Evolutionary conservation across 2,113 vertebrate genomes (phyloP), one percentile per base, ranked within the genome.

Genomic region (Hippocampus mohnikei): DNA sequence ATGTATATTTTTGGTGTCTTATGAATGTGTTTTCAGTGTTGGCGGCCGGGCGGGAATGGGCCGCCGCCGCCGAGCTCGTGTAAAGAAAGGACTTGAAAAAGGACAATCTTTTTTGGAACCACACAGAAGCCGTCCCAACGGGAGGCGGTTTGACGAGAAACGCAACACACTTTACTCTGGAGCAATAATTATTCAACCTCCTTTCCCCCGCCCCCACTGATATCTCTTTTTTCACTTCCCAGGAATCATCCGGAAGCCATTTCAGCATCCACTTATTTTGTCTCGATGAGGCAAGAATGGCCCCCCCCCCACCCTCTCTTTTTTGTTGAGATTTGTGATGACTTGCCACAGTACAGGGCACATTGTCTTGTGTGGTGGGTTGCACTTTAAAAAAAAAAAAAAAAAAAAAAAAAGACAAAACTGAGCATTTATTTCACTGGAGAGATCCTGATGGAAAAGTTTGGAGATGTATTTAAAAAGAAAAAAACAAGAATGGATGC

Each of bases 21-120:
- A 94, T 96, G 89, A 94, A 93, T 94, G 95, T 98, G 95, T 96
- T 91, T 95, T 95, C 94, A 91, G 94, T 96, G 94, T 96, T 46
- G 91, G 92, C 95, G 95, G 63, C n/a, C 61, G 10, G 59, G 55
- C 23, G 40, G 21, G 40, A 16, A 12, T 23, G 21, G 40, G 21
- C 61, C 52, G 52, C 52, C 52, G 52, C 52, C 37, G 37, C 88
- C 87, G 78, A 84, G 84, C 86, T 89, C 84, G 85, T 90, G 88
- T 91, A 88, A 95, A 95, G 94, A 92, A 92, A 96, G 94, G 29
- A 60, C 58, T 60, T 15, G 58, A 60, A 60, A 60, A 60, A 60
- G 96, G 96, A 98, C 96, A 98, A 98, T 98, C 96, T 95, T 60
- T 60, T 60, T 60, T 76, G 92, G 94, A 77, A 84, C 77, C 93